These are phyloP conservation scores for Paguma larvata DNA, from an alignment of 2,797 vertebrate genomes.

Conservation along the genomic window DNA sequence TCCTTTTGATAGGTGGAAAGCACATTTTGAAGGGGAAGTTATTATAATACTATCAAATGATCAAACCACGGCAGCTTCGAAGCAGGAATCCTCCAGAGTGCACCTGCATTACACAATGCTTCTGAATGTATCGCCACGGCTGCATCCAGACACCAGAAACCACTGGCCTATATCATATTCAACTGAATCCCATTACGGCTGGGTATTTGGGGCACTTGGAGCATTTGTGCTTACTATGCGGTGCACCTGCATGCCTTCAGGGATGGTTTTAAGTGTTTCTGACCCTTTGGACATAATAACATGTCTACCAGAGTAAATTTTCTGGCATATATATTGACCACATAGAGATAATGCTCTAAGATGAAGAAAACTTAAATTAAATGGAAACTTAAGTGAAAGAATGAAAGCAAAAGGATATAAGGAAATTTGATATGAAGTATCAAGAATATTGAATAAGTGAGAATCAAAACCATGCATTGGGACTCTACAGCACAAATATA, in stretches of 20 bases:
- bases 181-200: slow-evolving; percentile 87
- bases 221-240: slow-evolving; percentile 86
- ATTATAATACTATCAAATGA: slow-evolving; percentile 73
- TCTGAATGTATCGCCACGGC: slow-evolving; percentile 40
- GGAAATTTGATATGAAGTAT: background rate
- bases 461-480: slow-evolving; percentile 16
- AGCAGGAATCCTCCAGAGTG: slow-evolving; percentile 10
- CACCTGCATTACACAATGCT: slow-evolving; percentile 67
- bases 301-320: slow-evolving; percentile 67
- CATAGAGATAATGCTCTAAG: slow-evolving; percentile 12
- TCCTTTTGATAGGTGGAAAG: slow-evolving; percentile 67
- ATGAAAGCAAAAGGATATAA: slow-evolving; percentile 39
- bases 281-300: slow-evolving; percentile 70
- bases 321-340: slow-evolving; percentile 54
- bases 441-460: slow-evolving; percentile 14
- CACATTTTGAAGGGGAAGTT: slow-evolving; percentile 71
- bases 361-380: slow-evolving; percentile 71
- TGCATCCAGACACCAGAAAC: slow-evolving; percentile 66
- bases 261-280: slow-evolving; percentile 71
- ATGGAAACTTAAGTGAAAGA: slow-evolving; percentile 67
- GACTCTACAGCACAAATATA: slow-evolving; percentile 33
- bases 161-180: slow-evolving; percentile 69
- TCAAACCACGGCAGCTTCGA: slow-evolving; percentile 28
- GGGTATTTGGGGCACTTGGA: slow-evolving; percentile 84
- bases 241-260: slow-evolving; percentile 89